Conservation (phyloP, 2,797 vertebrate species). For the Tenualosa ilisha region DNA sequence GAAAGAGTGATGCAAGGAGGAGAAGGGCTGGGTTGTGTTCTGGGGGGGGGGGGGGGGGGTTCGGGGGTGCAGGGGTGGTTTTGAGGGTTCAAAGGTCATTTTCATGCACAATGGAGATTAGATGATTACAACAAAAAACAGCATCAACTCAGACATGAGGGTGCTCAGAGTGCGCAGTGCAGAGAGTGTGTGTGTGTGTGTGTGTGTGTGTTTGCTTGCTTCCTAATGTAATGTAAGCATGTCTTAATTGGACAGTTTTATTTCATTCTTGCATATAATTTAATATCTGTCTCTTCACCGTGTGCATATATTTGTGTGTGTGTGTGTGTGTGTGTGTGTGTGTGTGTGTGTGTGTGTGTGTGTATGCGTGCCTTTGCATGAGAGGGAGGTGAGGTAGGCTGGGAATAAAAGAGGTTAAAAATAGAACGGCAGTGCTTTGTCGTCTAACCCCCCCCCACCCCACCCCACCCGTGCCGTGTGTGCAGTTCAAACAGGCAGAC, state of each 20-base stretch:
- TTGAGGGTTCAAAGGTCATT: not conserved
- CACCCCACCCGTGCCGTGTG: not conserved
- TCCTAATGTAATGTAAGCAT: not conserved
- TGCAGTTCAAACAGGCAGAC: not conserved
- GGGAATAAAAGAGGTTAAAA: constrained; percentile 2
- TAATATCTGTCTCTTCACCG: not conserved
- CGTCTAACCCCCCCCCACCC: not conserved
- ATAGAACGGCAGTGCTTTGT: not conserved
- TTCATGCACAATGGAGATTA: constrained; percentile 3
- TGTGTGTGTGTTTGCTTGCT: not conserved
- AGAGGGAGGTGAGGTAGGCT: not conserved
- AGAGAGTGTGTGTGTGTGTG: not conserved
- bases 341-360: not conserved
- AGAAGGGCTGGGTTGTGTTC: not conserved
- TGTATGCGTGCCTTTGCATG: not conserved
- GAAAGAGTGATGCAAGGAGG: not conserved
- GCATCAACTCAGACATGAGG: not conserved
- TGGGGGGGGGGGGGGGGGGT: not conserved
- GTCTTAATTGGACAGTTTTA: not conserved
- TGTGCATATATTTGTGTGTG: not conserved
- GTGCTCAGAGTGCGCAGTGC: not conserved
- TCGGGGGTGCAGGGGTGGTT: not conserved
- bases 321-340: not conserved
- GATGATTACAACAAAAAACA: constrained; percentile 9
- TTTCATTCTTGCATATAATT: not conserved